Evolutionary conservation across 2,797 vertebrate genomes (phyloP), one percentile per base, ranked within the genome.

Genomic region (Lycodopsis pacificus): DNA sequence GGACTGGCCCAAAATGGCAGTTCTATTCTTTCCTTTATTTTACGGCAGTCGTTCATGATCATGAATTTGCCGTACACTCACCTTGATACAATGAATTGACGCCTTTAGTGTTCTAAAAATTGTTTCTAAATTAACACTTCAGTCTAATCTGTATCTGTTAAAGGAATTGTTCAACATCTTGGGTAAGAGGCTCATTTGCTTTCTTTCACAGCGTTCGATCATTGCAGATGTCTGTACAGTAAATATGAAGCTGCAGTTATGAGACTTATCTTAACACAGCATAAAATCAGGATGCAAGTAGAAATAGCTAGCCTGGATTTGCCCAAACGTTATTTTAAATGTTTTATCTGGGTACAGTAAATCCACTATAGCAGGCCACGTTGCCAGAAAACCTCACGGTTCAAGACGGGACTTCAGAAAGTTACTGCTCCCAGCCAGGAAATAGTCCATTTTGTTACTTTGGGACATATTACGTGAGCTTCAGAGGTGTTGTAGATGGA

Each of bases 81-180:
- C 11, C 17, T 27, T 20, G 8, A 22, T 7, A 65, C 34, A 10
- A 5, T 42, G 27, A 69, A 46, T 1, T n/a, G 9, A 59, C 4
- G 54, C 7, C 53, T 62, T 27, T 14, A 15, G 25, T 57, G 2
- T 36, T 77, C 22, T 71, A 4, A 14, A 12, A 32, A 20, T n/a
- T 56, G 27, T 22, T 27, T 71, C 13, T 62, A 30, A 51, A 77
- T n/a, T 14, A 73, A 19, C 8, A 40, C 34, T 49, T 57, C 14
- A 22, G 42, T 14, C 20, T 34, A 36, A 30, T 51, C 5, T 65
- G 17, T 36, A 22, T 40, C 20, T 63, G 5, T 38, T 54, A 42
- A 56, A 81, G 38, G 4, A 44, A 54, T 7, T 57, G 19, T 46
- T 80, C 7, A n/a, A 22, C 34, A 62, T 32, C 44, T 68, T 27